Evolutionary conservation across 2,113 vertebrate species (phyloP).

Genomic region (Antechinus flavipes): DNA sequence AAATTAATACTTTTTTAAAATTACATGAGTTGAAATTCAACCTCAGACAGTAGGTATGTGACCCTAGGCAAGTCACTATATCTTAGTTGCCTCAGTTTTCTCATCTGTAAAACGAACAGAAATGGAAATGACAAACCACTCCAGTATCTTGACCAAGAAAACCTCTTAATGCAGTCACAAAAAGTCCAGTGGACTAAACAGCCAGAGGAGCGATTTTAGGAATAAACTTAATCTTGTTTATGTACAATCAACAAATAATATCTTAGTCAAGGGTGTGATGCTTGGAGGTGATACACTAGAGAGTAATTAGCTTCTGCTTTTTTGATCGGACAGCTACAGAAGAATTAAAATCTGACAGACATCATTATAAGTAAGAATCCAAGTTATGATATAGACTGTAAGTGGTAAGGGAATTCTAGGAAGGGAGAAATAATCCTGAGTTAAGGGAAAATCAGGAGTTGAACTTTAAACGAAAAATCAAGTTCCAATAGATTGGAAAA

Average conservation of each 20-base stretch:
- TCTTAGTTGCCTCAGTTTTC: not conserved
- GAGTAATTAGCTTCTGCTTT: not conserved
- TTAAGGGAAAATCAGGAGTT: not conserved
- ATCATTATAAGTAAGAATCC: not conserved
- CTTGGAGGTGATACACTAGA: no score
- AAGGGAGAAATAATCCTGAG: not conserved
- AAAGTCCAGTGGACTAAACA: not conserved
- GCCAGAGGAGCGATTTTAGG: not conserved
- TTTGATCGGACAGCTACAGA: not conserved
- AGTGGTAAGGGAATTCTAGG: not conserved
- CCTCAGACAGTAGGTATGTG: not conserved
- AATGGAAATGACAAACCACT: not conserved
- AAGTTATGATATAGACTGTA: not conserved
- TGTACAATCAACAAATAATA: not conserved
- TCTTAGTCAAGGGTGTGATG: not conserved
- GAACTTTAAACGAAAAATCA: not conserved
- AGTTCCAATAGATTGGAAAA: not conserved
- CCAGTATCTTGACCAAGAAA: not conserved
- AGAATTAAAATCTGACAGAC: not conserved
- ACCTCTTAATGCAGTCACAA: no score
- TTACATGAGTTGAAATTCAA: not conserved
- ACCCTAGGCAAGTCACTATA: not conserved
- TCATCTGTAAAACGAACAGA: not conserved
- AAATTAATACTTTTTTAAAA: no score
- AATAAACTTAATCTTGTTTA: not conserved